Conservation (phyloP, 1,140 invertebrate species). For the Thaumetopoea pityocampa region DNA sequence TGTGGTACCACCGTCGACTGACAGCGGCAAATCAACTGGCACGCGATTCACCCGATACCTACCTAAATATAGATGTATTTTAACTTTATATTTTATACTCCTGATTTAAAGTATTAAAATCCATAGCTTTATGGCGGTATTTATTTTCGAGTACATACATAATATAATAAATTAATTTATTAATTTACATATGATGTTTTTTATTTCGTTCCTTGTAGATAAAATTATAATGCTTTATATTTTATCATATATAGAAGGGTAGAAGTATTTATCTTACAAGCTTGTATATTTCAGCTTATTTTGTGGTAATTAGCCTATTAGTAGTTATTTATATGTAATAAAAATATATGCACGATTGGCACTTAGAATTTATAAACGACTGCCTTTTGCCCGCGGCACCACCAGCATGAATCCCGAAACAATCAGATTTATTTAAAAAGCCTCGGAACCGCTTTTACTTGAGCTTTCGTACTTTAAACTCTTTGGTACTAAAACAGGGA, state of each 20-base stretch:
- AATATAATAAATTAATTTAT: conserved; percentile 70
- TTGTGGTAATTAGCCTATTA: no score
- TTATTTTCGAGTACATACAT: conserved; percentile 72
- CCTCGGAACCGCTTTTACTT: no score
- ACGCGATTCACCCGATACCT: conserved; percentile 45
- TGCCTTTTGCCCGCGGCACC: no score
- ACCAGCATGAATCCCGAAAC: no score
- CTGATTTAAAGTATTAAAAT: conserved; percentile 63
- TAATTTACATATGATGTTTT: conserved; percentile 44
- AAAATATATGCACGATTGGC: no score
- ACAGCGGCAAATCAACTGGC: conserved; percentile 27
- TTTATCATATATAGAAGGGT: background rate
- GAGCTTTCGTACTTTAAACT: no score
- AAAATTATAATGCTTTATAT: background rate
- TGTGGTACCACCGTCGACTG: conserved; percentile 1
- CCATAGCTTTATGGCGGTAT: conserved; percentile 66
- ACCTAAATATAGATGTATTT: conserved; percentile 60
- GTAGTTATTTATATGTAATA: no score
- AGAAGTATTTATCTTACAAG: no score
- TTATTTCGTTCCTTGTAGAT: conserved; percentile 23
- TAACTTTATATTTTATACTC: conserved; percentile 67
- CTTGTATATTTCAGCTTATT: no score
- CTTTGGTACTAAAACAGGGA: no score
- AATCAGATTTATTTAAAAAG: no score
- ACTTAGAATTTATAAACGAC: no score